Percentiles rank a stretch among this genome's conserved stretches.
Evolutionary conservation across 1,140 invertebrate species (phyloP).

Genomic region (Panagrolaimus sp.): DNA sequence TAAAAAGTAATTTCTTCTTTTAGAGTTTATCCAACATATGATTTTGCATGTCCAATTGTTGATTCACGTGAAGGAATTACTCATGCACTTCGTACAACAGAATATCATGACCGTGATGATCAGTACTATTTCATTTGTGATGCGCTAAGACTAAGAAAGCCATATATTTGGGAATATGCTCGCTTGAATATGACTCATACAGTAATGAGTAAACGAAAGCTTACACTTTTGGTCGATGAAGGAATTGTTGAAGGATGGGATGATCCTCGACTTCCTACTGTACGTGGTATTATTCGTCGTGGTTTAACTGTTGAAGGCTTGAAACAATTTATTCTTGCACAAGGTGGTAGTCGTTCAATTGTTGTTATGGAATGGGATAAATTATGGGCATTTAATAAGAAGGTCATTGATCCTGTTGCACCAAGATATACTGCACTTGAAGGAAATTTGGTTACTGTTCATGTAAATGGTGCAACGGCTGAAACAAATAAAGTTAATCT

Average conservation of each 20-base stretch:
- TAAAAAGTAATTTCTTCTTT: conserved; percentile 21
- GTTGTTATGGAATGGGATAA: conserved; percentile 99
- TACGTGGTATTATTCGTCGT: conserved; percentile 83
- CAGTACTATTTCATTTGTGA: conserved; percentile 87
- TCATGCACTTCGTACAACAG: conserved; percentile 90
- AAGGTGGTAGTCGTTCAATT: conserved; percentile 91
- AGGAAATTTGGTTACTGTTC: conserved; percentile 68
- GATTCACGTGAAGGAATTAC: conserved; percentile 94
- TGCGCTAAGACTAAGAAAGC: conserved; percentile 75
- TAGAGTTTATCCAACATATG: conserved; percentile 97
- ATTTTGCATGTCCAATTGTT: conserved; percentile 98
- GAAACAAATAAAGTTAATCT: conserved; percentile 65
- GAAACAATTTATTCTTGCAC: conserved; percentile 95
- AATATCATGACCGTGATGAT: conserved; percentile 93
- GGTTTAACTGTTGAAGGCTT: conserved; percentile 95
- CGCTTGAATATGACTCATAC: conserved; percentile 94
- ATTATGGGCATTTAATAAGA: conserved; percentile 98
- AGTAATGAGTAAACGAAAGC: conserved; percentile 86
- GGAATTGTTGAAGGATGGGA: conserved; percentile 93
- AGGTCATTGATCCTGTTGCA: conserved; percentile 85
- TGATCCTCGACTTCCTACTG: conserved; percentile 96
- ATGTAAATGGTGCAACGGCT: conserved; percentile 65
- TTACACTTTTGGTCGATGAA: conserved; percentile 85
- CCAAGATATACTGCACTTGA: conserved; percentile 83
- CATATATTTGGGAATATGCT: conserved; percentile 90